These are phyloP conservation scores for Leptinotarsa defecta DNA, from an alignment of 1,140 invertebrate genomes.

Conservation along the genomic window DNA sequence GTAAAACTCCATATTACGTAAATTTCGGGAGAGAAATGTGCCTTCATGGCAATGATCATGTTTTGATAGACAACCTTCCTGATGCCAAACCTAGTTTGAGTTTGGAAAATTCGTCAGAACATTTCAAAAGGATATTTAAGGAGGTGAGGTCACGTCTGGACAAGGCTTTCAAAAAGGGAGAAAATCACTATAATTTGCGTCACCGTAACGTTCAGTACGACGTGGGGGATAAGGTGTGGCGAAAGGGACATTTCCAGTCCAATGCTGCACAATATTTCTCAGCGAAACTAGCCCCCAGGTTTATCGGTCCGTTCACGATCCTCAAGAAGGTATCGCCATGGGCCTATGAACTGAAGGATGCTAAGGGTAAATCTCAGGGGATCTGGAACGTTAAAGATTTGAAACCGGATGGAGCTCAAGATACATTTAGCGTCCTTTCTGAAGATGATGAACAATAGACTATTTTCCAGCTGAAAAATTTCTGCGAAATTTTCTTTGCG, in stretches of 20 bases:
- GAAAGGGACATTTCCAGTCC: not conserved
- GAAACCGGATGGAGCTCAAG: not conserved
- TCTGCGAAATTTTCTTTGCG: not conserved
- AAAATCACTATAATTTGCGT: not conserved
- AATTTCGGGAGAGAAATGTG: constrained; percentile 25
- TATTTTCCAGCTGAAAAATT: not conserved
- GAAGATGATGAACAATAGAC: not conserved
- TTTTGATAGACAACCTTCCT: not conserved
- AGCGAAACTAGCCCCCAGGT: constrained; percentile 20
- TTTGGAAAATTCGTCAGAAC: not conserved
- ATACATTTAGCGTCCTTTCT: not conserved
- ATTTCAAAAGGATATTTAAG: not conserved
- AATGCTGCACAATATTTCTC: not conserved
- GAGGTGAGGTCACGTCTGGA: not conserved
- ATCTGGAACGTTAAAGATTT: constrained; percentile 10
- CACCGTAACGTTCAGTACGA: not conserved
- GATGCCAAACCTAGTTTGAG: not conserved
- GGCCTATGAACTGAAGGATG: constrained; percentile 8
- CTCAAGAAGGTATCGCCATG: not conserved
- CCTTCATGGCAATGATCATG: constrained; percentile 21
- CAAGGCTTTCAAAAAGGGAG: not conserved
- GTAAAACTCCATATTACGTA: constrained; percentile 18
- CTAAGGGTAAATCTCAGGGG: not conserved
- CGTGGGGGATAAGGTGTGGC: not conserved
- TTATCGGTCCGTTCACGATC: not conserved